Evolutionary conservation across 2,888 invertebrate species (phyloP).

Genomic region (Petrolisthes manimaculis): DNA sequence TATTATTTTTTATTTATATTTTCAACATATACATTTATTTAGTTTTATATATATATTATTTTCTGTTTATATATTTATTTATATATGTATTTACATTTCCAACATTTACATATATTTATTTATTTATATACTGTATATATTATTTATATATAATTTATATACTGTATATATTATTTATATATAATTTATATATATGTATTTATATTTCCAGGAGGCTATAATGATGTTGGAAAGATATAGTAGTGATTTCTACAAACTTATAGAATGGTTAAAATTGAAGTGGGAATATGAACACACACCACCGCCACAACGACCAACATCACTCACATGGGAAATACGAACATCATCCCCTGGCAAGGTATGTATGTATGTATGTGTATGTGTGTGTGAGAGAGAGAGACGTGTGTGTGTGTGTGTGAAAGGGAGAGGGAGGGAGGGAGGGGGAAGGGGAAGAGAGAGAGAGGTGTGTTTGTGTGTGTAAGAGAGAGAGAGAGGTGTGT

Average conservation of each 20-base stretch:
- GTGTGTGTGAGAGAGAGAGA: background rate
- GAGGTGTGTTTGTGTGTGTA: too few species aligned
- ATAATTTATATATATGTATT: background rate
- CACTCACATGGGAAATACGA: constrained; percentile 94
- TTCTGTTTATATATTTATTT: too few species aligned
- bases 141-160: background rate
- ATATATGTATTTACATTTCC: too few species aligned
- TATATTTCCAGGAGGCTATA: constrained; percentile 82
- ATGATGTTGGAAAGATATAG: constrained; percentile 94
- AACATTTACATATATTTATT: too few species aligned
- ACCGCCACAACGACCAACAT: constrained; percentile 85
- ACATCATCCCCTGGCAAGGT: constrained; percentile 80
- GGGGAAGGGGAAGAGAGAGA: background rate
- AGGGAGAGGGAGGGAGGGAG: background rate
- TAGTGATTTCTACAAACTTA: constrained; percentile 91
- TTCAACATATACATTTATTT: too few species aligned
- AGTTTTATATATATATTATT: too few species aligned
- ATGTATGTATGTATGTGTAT: constrained; percentile 8
- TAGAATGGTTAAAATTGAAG: constrained; percentile 93
- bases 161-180: background rate
- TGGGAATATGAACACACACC: constrained; percentile 94
- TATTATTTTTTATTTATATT: too few species aligned
- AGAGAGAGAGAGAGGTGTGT: too few species aligned
- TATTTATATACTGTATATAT: too few species aligned
- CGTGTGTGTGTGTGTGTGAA: background rate